Conservation (phyloP, 2,113 vertebrate species). For the Sapayoa aenigma region DNA sequence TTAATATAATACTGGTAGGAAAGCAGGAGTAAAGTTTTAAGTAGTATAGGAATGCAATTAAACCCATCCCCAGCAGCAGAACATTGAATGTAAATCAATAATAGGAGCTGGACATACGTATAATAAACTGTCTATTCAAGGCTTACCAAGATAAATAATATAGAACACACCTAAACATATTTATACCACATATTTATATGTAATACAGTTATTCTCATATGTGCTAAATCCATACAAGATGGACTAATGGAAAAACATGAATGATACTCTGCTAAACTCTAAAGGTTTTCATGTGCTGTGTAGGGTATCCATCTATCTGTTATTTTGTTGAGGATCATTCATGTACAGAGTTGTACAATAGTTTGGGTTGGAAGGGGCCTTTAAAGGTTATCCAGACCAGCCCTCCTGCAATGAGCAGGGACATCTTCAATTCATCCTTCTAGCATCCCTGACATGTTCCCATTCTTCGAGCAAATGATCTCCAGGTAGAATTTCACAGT, state of each 20-base stretch:
- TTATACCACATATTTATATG: not conserved
- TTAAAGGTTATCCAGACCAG: not conserved
- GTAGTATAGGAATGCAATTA: not conserved
- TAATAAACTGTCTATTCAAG: not conserved
- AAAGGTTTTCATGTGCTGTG: not conserved
- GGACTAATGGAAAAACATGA: not conserved
- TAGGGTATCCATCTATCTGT: not conserved
- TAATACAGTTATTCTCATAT: not conserved
- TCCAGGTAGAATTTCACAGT: not conserved
- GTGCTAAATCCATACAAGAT: not conserved
- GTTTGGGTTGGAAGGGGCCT: not conserved
- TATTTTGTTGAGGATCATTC: not conserved
- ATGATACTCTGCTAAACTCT: not conserved
- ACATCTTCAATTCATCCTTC: not conserved
- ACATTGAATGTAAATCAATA: not conserved
- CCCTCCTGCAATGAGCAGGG: not conserved
- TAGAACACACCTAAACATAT: not conserved
- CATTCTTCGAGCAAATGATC: not conserved
- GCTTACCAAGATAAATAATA: not conserved
- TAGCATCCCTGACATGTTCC: not conserved
- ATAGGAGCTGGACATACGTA: not conserved
- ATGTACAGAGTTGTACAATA: not conserved
- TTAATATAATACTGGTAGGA: not conserved
- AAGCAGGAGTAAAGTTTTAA: not conserved
- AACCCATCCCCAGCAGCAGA: not conserved